A percentile compares a stretch with the other conserved stretches of the same genome.
Evolutionary conservation across 2,888 invertebrate genomes (phyloP).

Genomic region (Pogonocherus hispidulus): DNA sequence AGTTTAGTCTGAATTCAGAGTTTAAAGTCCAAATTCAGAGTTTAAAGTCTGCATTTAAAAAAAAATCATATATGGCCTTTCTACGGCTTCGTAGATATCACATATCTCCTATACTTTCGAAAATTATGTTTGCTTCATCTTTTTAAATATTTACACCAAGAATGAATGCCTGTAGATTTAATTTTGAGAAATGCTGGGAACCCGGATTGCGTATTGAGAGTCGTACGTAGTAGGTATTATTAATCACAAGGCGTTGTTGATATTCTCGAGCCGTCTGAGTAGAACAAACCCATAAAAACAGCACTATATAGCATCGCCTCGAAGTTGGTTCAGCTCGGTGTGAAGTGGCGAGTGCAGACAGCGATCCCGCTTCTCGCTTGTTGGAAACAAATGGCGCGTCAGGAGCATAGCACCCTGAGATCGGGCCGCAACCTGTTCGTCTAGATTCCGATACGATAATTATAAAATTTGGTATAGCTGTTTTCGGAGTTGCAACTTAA

Average conservation of each 20-base stretch:
- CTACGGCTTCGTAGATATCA: too few relatives aligned
- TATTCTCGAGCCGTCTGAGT: not conserved
- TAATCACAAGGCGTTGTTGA: not conserved
- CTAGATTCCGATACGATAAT: constrained; percentile 67
- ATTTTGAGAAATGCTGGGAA: too few relatives aligned
- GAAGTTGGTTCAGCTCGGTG: constrained; percentile 21
- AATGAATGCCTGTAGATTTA: too few relatives aligned
- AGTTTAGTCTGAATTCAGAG: too few relatives aligned
- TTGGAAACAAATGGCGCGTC: constrained; percentile 64
- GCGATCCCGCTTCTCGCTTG: constrained; percentile 55
- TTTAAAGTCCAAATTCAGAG: too few relatives aligned
- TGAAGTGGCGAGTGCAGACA: constrained; percentile 53
- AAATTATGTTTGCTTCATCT: too few relatives aligned
- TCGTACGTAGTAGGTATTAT: not conserved
- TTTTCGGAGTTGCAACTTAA: constrained; percentile 59
- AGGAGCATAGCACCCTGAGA: constrained; percentile 59
- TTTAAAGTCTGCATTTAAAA: too few relatives aligned
- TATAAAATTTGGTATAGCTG: constrained; percentile 65
- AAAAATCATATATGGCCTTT: too few relatives aligned
- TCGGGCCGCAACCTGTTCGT: constrained; percentile 63
- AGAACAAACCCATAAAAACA: constrained; percentile 1
- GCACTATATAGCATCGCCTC: not conserved
- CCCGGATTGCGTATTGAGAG: not conserved
- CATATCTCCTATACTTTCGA: too few relatives aligned
- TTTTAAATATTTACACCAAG: too few relatives aligned